Evolutionary conservation across 2,888 invertebrate genomes (phyloP), one percentile per base, ranked within the genome.

Genomic region (Hemaris fuciformis): DNA sequence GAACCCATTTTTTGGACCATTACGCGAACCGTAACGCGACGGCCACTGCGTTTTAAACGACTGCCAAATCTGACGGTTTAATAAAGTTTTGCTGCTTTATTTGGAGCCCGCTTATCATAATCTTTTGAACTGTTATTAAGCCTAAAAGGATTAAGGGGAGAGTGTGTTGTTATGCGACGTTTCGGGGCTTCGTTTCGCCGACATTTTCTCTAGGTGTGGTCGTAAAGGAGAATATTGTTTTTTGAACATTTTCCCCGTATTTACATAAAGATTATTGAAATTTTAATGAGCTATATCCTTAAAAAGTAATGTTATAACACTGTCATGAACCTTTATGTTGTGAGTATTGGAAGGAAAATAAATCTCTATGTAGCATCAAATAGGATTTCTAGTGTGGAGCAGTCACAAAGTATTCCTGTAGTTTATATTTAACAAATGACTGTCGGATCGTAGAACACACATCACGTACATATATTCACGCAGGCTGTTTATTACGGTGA

Each of bases 1-100:
- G 77, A 73, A 75, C 75, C 74, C 72, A 75, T 81, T 84, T 86
- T 83, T 86, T 81, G 78, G 75, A 63, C 75, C 80, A 79, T 86
- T 84, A 85, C 70, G 68, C 71, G 69, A 63, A 66, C 72, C 73
- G 65, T 76, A 74, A 77, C 70, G 74, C 70, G 64, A 69, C 69
- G 72, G 68, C 71, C 74, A 73, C 72, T 74, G 81, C 78, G 71
- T 77, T 75, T 73, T 73, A 76, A 80, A 81, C 74, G 75, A 73
- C 74, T 73, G 73, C 66, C 73, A 79, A 80, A 85, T 80, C 76
- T 71, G 67, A 69, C 67, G 73, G 72, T 76, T 80, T 79, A 73
- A 74, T 69, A 67, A 68, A 71, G 70, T 74, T 66, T 72, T 67
- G 66, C 73, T 75, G 71, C 72, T 71, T 75, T 75, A 71, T 73